Conservation (phyloP, 2,888 invertebrate genomes). For the Actias luna region DNA sequence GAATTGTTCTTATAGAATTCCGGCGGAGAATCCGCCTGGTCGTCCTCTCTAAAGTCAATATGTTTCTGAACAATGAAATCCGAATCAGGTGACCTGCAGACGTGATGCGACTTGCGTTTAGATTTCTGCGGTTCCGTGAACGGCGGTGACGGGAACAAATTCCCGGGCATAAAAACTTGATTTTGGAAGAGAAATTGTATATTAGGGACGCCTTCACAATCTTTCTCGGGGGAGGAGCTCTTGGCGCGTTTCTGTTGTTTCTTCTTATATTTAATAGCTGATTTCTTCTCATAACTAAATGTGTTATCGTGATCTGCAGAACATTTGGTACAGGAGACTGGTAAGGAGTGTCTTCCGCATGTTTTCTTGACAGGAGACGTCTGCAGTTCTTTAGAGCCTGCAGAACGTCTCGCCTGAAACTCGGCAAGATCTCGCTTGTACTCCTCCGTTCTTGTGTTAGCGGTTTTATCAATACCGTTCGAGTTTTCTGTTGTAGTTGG, state of each 20-base stretch:
- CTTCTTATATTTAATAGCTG: constrained; percentile 66
- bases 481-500: constrained; percentile 37
- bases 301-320: constrained; percentile 61
- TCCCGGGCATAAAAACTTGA: constrained; percentile 76
- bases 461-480: constrained; percentile 46
- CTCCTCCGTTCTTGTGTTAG: constrained; percentile 73
- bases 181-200: constrained; percentile 78
- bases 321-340: constrained; percentile 69
- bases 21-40: constrained; percentile 51
- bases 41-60: constrained; percentile 63
- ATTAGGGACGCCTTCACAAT: constrained; percentile 56
- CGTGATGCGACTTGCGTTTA: constrained; percentile 38
- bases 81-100: constrained; percentile 46
- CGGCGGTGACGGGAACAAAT: constrained; percentile 47
- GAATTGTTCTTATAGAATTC: constrained; percentile 65
- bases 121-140: constrained; percentile 57
- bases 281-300: constrained; percentile 74
- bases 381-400: constrained; percentile 48
- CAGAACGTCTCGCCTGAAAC: constrained; percentile 71
- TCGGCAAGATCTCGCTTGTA: constrained; percentile 75
- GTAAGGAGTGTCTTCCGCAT: constrained; percentile 69
- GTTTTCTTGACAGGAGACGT: constrained; percentile 63
- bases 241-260: constrained; percentile 52
- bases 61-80: constrained; percentile 57
- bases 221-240: constrained; percentile 52